phyloP scores from a whole-genome alignment of 2,888 invertebrate species.

The Catocala nupta region DNA sequence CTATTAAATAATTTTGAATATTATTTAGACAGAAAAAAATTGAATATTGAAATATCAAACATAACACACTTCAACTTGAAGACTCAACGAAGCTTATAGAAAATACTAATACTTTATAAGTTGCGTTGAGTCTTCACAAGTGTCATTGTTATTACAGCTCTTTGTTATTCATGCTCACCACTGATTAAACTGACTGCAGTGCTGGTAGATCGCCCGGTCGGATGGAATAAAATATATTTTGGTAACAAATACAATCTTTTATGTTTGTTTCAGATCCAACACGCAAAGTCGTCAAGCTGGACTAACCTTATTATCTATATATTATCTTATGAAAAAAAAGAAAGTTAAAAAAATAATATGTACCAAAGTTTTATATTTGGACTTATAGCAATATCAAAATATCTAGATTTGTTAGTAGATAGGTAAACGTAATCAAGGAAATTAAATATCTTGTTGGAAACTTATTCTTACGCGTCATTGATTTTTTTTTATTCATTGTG shows the following conservation, averaged over 20 bases:
- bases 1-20: too few species aligned
- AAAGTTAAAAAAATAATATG: conserved; percentile 46
- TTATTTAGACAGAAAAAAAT: too few species aligned
- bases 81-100: too few species aligned
- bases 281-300: conserved; percentile 36
- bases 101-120: too few species aligned
- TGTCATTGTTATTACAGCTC: too few species aligned
- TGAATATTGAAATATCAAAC: too few species aligned
- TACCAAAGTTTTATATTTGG: conserved; percentile 70
- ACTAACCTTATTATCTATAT: conserved; percentile 49
- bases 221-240: too few species aligned
- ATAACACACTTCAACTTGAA: too few species aligned
- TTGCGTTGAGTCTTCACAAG: too few species aligned
- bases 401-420: conserved; percentile 46
- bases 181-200: too few species aligned
- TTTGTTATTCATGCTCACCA: too few species aligned
- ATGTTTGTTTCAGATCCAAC: conserved; percentile 52
- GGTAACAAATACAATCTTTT: background rate
- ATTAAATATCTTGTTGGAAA: conserved; percentile 22
- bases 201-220: too few species aligned
- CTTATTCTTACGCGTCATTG: conserved; percentile 19
- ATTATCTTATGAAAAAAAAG: conserved; percentile 48
- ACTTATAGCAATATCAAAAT: conserved; percentile 53
- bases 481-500: conserved; percentile 21
- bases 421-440: conserved; percentile 43